phyloP scores from a whole-genome alignment of 2,888 invertebrate genomes.

The Stictocephala bisonia region DNA sequence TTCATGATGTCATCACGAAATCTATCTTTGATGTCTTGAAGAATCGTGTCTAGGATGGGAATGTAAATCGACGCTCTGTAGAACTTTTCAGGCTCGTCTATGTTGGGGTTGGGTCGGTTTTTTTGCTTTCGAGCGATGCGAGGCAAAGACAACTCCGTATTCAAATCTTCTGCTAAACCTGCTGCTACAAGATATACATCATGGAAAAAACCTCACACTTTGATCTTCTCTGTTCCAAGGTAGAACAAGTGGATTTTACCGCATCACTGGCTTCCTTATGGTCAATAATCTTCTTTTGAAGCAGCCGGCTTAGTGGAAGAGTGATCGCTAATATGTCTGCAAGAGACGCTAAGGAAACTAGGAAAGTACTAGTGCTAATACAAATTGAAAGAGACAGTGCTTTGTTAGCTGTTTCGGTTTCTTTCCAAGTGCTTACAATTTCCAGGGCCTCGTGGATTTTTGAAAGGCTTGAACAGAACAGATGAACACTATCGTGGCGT shows the following conservation, averaged over 20 bases:
- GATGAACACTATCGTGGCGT: no score
- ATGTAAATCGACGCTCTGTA: neutral
- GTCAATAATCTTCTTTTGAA: no score
- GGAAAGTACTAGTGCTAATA: no score
- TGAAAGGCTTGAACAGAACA: no score
- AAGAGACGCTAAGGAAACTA: no score
- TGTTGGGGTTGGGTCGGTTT: neutral
- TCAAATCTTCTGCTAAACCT: neutral
- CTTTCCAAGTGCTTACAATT: no score
- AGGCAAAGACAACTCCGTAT: constrained; percentile 22
- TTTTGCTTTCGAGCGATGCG: neutral
- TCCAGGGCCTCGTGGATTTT: no score
- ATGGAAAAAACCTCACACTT: neutral
- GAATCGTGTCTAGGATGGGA: neutral
- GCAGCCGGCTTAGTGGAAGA: no score
- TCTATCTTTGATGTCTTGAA: constrained; percentile 13
- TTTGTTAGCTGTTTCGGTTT: no score
- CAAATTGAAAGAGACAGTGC: no score
- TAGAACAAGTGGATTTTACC: neutral
- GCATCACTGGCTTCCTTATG: neutral
- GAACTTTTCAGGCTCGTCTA: neutral
- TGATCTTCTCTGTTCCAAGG: neutral
- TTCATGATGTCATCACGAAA: neutral
- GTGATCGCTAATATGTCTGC: no score
- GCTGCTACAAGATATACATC: neutral